Evolutionary conservation across 2,888 invertebrate genomes (phyloP), one percentile per base, ranked within the genome.

Genomic region (Melanostoma mellinum): DNA sequence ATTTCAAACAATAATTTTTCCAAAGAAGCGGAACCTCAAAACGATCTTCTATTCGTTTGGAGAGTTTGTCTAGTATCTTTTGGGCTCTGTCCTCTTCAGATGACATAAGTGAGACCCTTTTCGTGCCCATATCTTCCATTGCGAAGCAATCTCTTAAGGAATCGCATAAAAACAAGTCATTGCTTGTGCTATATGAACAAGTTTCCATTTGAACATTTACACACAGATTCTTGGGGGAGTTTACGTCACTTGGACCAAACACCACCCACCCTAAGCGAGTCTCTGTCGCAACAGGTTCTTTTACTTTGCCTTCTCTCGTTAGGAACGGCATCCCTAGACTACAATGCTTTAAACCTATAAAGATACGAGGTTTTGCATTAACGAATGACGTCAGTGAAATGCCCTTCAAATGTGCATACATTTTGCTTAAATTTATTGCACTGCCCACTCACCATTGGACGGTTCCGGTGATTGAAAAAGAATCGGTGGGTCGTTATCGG

Each of bases 311-410:
- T 65, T 65, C 65, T 42, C 8, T 65, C 0, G 65, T 65, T 42
- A 36, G 63, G 38, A 63, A 46, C 36, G 50, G 9, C 33, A 48
- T 38, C 30, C 63, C 63, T 38, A 63, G 52, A 52, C 42, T 65
- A 50, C 65, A 65, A 6, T 65, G 65, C 33, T 65, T 65, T 52
- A 65, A 52, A 65, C 65, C 65, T 65, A 65, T 65, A 33, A 40
- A 65, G 6, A 68, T 33, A 68, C 55, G 55, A 55, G 55, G 36
- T 55, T 55, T 38, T 20, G 36, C 55, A 36, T 55, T 20, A 35
- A 55, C 55, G 20, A 55, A 55, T 55, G 55, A 55, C 38, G 8
- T 55, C 10, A 55, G 55, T 55, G 52, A 32, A 52, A 52, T 33
- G n/a, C 52, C 52, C 52, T 52, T 55, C 20, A 55, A 38, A 38